Base-by-base conservation (phyloP, 2,888 invertebrate species). In the Isotomurus palustris region DNA sequence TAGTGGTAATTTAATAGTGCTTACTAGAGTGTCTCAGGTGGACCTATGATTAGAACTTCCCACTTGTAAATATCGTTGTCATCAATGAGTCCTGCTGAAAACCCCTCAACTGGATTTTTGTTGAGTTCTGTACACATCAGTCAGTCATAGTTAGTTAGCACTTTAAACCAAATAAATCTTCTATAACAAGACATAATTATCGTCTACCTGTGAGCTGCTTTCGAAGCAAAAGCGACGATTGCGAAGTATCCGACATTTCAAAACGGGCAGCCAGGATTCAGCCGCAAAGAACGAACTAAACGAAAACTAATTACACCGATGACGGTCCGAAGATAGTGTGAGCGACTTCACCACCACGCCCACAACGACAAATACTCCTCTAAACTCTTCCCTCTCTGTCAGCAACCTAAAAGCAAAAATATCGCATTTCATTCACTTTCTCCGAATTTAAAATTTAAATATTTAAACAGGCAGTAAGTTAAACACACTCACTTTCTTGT, bases 1-100 rank as follows among this genome's bases (percentile, higher is more conserved):
- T 27, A 50, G n/a, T n/a, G n/a, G n/a, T n/a, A n/a, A 24, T 21
- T 40, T 25, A 32, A 12, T 21, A 19, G 28, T 40, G 73, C 92
- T 87, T 82, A 96, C 95, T 94, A 99, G 73, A 94, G 82, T 69
- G 97, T 97, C 79, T 99, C 97, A 76, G 96, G 94, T 76, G 99
- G 97, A 73, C 99, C 99, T 80, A 97, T 96, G 77, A 99, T 96
- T 73, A 99, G 87, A 73, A 99, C 96, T 84, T 97, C 96, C 99
- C 99, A 99, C 83, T 91, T 86, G 81, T 92, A 50, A 78, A 99
- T 94, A 80, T 99, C 96, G 84, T 93, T 91, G 82, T 99, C 99
- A 81, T 99, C 96, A 78, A 96, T 92, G 73, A 99, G 84, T 73
- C 99, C 99, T 78, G 99, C 99, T 79, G 97, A 97, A 84, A 99